Percentiles rank a stretch among this genome's conserved stretches.
phyloP scores from a whole-genome alignment of 2,113 vertebrate species.

The Bagarius yarrelli region DNA sequence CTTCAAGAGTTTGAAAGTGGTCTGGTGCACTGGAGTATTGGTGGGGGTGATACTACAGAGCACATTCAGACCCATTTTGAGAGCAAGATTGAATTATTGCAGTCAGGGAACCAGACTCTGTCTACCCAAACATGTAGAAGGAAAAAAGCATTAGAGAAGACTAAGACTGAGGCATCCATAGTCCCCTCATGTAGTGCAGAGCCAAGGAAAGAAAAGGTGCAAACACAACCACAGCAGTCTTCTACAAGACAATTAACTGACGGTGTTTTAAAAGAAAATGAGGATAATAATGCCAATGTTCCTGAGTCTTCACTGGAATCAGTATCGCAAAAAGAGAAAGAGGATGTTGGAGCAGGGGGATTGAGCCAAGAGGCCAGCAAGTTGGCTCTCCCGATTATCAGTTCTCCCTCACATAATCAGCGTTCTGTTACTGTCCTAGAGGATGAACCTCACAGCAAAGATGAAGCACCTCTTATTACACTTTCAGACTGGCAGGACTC shows the following conservation, averaged over 20 bases:
- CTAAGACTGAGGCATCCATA: constrained; percentile 52
- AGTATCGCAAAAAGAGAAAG: constrained; percentile 41
- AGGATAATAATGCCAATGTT: constrained; percentile 39
- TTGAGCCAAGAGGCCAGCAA: constrained; percentile 60
- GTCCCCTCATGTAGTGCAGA: constrained; percentile 38
- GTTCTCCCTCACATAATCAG: constrained; percentile 54
- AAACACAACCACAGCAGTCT: constrained; percentile 49
- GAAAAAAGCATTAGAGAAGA: constrained; percentile 67
- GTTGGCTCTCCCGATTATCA: constrained; percentile 52
- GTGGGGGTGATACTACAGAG: constrained; percentile 95
- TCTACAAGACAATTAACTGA: constrained; percentile 50
- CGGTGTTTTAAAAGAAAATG: constrained; percentile 45
- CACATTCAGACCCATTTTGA: constrained; percentile 99
- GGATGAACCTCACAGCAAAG: constrained; percentile 98
- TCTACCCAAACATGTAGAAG: constrained; percentile 66
- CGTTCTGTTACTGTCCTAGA: constrained; percentile 86
- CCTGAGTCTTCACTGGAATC: constrained; percentile 36
- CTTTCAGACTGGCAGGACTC: constrained; percentile 96
- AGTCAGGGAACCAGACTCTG: constrained; percentile 70
- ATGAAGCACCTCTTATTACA: constrained; percentile 90
- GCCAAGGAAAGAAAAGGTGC: constrained; percentile 57
- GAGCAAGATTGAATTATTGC: constrained; percentile 79
- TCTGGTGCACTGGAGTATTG: constrained; percentile 93
- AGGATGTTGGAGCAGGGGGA: constrained; percentile 51
- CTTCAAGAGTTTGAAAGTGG: constrained; percentile 95